A percentile compares a stretch with the other conserved stretches of the same genome.
Conservation (phyloP, 2,888 invertebrate species). For the Morpho helenor region DNA sequence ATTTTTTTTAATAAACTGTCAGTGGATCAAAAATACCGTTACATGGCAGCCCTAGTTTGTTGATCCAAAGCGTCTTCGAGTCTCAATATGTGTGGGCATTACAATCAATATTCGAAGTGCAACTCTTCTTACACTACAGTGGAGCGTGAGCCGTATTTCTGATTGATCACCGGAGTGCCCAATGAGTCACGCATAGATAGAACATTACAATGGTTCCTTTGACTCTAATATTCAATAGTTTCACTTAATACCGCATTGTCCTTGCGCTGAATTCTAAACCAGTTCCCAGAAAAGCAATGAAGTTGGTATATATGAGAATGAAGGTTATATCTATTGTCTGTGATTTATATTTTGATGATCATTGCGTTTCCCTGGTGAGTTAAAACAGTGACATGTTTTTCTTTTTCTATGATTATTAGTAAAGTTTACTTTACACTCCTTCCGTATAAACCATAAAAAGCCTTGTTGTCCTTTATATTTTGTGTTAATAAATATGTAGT, state of each 20-base stretch:
- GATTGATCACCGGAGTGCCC: conserved; percentile 65
- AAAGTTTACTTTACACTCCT: too few species aligned
- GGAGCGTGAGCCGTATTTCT: conserved; percentile 51
- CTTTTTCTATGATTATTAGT: too few species aligned
- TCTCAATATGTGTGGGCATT: conserved; percentile 47
- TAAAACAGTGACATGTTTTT: not conserved
- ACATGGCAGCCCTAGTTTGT: conserved; percentile 2
- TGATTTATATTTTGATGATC: not conserved
- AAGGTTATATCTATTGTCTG: conserved; percentile 32
- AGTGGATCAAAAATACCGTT: not conserved
- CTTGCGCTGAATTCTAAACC: conserved; percentile 65
- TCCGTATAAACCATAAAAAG: too few species aligned
- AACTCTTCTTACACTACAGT: conserved; percentile 52
- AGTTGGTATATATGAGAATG: conserved; percentile 30
- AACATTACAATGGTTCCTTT: conserved; percentile 66
- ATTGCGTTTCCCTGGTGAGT: not conserved
- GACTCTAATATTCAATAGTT: conserved; percentile 61
- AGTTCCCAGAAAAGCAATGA: conserved; percentile 60
- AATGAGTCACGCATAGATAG: conserved; percentile 64
- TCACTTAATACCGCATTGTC: conserved; percentile 61
- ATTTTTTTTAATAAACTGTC: not conserved
- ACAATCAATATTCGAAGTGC: conserved; percentile 58
- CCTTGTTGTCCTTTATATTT: too few species aligned
- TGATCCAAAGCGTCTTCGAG: conserved; percentile 47
- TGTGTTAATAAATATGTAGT: too few species aligned